phyloP scores from a whole-genome alignment of 2,797 vertebrate genomes.

The Erpetoichthys calabaricus region DNA sequence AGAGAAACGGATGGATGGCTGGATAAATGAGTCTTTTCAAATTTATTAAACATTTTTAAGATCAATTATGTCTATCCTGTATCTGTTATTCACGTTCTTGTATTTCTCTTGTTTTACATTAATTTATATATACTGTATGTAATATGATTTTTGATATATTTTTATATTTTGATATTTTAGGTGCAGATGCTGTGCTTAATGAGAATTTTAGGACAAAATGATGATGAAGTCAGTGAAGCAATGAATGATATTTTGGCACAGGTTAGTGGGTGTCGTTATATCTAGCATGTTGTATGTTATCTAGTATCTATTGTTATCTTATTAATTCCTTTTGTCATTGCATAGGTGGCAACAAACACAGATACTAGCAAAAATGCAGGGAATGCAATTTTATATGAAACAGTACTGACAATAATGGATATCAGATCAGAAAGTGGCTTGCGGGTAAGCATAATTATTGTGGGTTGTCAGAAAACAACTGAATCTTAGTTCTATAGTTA shows the following conservation, averaged over 20 bases:
- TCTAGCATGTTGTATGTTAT: too few species aligned
- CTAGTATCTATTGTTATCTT: too few species aligned
- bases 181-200: conserved; percentile 71
- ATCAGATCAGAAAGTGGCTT: not conserved
- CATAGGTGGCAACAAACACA: conserved; percentile 79
- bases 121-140: too few species aligned
- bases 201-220: conserved; percentile 66
- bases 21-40: too few species aligned
- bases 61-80: not conserved
- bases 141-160: too few species aligned
- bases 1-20: too few species aligned
- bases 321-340: too few species aligned
- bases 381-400: conserved; percentile 75
- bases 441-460: not conserved
- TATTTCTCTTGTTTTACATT: not conserved
- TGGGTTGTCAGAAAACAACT: too few species aligned
- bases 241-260: conserved; percentile 83
- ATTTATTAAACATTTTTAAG: too few species aligned
- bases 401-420: conserved; percentile 68
- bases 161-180: conserved; percentile 26
- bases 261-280: conserved; percentile 31
- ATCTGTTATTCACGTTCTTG: not conserved
- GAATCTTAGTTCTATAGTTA: too few species aligned
- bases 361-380: conserved; percentile 78
- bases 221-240: conserved; percentile 61